Evolutionary conservation across 2,797 vertebrate species (phyloP), one percentile per base, ranked within the genome.

Genomic region (Sebastes minor): DNA sequence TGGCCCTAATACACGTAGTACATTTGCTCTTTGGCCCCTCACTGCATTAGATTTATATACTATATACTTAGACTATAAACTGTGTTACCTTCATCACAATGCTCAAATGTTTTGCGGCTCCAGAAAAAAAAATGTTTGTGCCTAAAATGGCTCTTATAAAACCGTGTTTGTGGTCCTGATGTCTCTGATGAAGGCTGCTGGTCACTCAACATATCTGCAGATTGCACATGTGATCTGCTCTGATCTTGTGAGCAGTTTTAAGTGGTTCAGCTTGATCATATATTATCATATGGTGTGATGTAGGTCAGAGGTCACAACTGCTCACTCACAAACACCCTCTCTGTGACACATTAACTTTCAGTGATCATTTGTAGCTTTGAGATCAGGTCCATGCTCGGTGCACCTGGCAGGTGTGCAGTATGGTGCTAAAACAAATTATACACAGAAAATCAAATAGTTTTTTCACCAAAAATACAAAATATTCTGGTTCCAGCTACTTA

Each of bases 341-440:
- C 14, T 42, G 63, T 84, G 53, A 83, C 52, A 57, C 75, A 80
- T 87, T 82, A 72, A 78, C 80, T 55, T 65, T 20, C 1, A 25
- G 7, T 59, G 76, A 81, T 81, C 30, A 64, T 86, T 72, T 8
- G 28, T 55, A 76, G 69, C 5, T 59, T 59, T 70, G 16, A 59
- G n/a, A 56, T 78, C 62, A 71, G 18, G 12, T 55, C n/a, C 8
- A 14, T 52, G 8, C n/a, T 59, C 66, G 3, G 2, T 20, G 4
- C 20, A 20, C 8, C 7, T 70, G 5, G 14, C 28, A 46, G 20
- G 42, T 18, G 16, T 46, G 6, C 42, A 46, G 42, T 35, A 35
- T 46, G 16, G 42, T 46, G 42, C 42, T 18, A 2, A 46, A 46
- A 46, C 42, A 46, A 46, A 46, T 52, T 2, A 18, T 60, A 10